Evolutionary conservation across 2,797 vertebrate genomes (phyloP).

Genomic region (Valencia hispanica): DNA sequence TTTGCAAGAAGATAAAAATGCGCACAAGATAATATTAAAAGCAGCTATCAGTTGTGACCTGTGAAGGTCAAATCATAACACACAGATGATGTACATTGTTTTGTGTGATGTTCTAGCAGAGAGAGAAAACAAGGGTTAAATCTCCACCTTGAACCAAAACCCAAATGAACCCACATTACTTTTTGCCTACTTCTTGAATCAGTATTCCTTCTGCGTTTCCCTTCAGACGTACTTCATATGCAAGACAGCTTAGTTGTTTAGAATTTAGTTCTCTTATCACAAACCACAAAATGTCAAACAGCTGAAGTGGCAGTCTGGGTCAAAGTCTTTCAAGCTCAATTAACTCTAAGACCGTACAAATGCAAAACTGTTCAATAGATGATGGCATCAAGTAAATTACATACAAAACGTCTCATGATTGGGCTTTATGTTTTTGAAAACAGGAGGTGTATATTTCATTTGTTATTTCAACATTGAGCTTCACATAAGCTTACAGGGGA

Average conservation of each 20-base stretch:
- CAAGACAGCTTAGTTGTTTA: slow-evolving; percentile 18
- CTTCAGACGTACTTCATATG: slow-evolving; percentile 14
- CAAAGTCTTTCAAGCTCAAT: slow-evolving; percentile 19
- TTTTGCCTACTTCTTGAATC: slow-evolving; percentile 5
- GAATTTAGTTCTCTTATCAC: slow-evolving; percentile 34
- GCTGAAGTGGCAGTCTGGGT: slow-evolving; percentile 13
- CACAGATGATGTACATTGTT: slow-evolving; percentile 40
- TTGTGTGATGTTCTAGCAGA: slow-evolving; percentile 41
- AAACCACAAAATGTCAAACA: slow-evolving; percentile 37
- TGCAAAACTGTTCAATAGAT: slow-evolving; percentile 16
- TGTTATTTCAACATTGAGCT: slow-evolving; percentile 67
- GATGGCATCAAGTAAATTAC: slow-evolving; percentile 6
- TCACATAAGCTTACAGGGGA: slow-evolving; percentile 68
- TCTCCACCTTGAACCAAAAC: slow-evolving; percentile 29
- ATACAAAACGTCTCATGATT: not conserved
- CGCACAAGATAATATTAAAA: slow-evolving; percentile 42
- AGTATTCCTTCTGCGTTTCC: slow-evolving; percentile 4
- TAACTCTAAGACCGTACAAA: slow-evolving; percentile 20
- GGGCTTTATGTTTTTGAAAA: slow-evolving; percentile 14
- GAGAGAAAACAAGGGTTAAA: slow-evolving; percentile 21
- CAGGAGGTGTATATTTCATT: slow-evolving; percentile 46
- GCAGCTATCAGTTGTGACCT: slow-evolving; percentile 43
- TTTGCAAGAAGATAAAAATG: slow-evolving; percentile 56
- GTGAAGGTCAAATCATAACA: slow-evolving; percentile 65
- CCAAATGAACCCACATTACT: slow-evolving; percentile 8